Evolutionary conservation across 1,140 invertebrate genomes (phyloP).

Genomic region (Acromyrmex charruanus): DNA sequence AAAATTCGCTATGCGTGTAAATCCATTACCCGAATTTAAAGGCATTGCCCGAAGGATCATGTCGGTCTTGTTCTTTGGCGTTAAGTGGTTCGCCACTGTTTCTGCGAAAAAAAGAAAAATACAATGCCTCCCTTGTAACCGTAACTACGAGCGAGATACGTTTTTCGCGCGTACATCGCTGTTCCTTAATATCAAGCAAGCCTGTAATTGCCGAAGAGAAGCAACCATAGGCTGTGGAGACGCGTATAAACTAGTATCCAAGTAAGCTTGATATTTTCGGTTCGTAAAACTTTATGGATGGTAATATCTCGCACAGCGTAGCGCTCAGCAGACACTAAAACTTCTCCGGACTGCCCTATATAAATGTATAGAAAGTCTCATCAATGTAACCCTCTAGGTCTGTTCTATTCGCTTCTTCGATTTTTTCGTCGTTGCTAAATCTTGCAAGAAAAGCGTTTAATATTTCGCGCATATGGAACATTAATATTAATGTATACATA

Average conservation of each 20-base stretch:
- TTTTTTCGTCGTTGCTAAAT: background rate
- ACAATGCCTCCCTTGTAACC: background rate
- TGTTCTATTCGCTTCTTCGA: slow-evolving; percentile 1
- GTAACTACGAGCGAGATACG: slow-evolving; percentile 2
- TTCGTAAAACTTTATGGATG: slow-evolving; percentile 77
- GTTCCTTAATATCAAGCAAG: slow-evolving; percentile 25
- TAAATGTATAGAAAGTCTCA: slow-evolving; percentile 25
- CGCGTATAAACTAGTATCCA: background rate
- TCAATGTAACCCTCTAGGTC: background rate
- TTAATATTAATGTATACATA: background rate
- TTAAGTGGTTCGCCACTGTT: background rate
- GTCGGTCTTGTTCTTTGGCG: background rate
- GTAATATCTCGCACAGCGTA: slow-evolving; percentile 67
- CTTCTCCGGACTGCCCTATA: slow-evolving; percentile 30
- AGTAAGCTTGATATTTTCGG: slow-evolving; percentile 73
- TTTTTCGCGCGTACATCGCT: slow-evolving; percentile 19
- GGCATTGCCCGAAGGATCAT: background rate
- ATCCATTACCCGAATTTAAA: slow-evolving; percentile 27
- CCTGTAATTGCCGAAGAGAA: background rate
- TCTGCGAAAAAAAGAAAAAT: slow-evolving; percentile 21
- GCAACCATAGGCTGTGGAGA: background rate
- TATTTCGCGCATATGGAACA: background rate
- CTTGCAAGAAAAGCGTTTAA: background rate
- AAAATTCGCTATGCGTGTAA: slow-evolving; percentile 53
- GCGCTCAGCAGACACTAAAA: slow-evolving; percentile 49